Percentiles rank a stretch among this genome's conserved stretches.
Conservation (phyloP, 2,888 invertebrate genomes). For the Chloromyia formosa region DNA sequence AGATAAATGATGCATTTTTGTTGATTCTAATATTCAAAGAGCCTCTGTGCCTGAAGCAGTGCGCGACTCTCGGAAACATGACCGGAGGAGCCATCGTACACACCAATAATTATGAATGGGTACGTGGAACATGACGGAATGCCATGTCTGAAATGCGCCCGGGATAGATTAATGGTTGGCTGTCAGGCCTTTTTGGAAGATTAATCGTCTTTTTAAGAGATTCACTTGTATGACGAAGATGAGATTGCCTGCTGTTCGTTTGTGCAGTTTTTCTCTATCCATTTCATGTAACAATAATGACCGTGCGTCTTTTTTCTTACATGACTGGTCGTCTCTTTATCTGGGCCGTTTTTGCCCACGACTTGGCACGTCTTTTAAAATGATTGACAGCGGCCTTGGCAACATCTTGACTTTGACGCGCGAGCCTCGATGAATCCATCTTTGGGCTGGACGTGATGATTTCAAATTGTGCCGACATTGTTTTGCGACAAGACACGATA, state of each 20-base stretch:
- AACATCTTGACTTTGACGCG: background rate
- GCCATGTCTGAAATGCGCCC: background rate
- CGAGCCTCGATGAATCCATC: slow-evolving; percentile 19
- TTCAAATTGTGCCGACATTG: slow-evolving; percentile 20
- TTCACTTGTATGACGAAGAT: slow-evolving; percentile 24
- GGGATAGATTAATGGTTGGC: slow-evolving; percentile 37
- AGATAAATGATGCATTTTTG: slow-evolving; percentile 31
- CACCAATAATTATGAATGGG: slow-evolving; percentile 17
- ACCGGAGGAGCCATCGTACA: background rate
- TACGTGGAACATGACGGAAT: slow-evolving; percentile 14
- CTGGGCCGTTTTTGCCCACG: background rate
- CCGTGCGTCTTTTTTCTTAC: slow-evolving; percentile 30
- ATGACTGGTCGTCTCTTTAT: background rate
- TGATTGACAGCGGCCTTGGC: slow-evolving; percentile 34
- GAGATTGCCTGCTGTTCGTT: slow-evolving; percentile 33
- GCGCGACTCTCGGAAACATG: background rate
- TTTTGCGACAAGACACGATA: background rate
- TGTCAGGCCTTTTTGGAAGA: slow-evolving; percentile 42
- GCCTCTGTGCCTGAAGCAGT: background rate
- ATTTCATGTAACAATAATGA: slow-evolving; percentile 27
- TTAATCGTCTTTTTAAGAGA: slow-evolving; percentile 38
- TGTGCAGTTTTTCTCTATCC: slow-evolving; percentile 29
- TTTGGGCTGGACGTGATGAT: slow-evolving; percentile 30
- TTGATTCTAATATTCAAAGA: background rate
- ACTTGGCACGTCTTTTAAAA: background rate